phyloP scores from a whole-genome alignment of 1,140 invertebrate genomes.

The Pogonognathellus flavescens region DNA sequence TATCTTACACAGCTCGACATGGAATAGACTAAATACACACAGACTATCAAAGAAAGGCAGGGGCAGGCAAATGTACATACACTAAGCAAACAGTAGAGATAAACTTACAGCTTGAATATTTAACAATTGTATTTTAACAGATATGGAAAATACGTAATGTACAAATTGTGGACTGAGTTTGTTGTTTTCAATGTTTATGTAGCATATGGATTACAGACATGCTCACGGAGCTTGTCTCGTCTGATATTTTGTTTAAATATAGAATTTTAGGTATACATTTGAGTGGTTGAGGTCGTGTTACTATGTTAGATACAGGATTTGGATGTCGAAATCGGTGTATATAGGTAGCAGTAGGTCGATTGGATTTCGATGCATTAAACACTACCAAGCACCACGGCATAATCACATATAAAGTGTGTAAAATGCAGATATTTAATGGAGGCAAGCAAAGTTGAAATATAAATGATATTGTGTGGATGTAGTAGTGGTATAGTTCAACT shows the following conservation, averaged over 20 bases:
- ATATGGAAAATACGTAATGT: not conserved
- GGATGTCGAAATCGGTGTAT: constrained; percentile 21
- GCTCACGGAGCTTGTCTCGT: not conserved
- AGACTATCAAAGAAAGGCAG: constrained; percentile 23
- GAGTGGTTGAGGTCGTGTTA: constrained; percentile 40
- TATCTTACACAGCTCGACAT: not conserved
- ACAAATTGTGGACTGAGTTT: constrained; percentile 19
- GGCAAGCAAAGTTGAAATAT: constrained; percentile 33
- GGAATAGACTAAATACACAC: constrained; percentile 7
- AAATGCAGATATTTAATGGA: not conserved
- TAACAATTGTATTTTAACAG: constrained; percentile 33
- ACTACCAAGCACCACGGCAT: not conserved
- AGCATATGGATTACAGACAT: constrained; percentile 1
- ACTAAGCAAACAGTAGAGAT: constrained; percentile 4
- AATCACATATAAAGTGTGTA: not conserved
- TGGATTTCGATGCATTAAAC: not conserved
- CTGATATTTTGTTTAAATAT: constrained; percentile 29
- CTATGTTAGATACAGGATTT: constrained; percentile 3
- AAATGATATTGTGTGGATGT: not conserved
- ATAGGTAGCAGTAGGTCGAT: not conserved
- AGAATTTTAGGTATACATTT: not conserved
- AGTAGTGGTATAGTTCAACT: not conserved
- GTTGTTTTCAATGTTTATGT: constrained; percentile 28
- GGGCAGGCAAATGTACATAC: not conserved
- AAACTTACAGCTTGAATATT: constrained; percentile 16